These are phyloP conservation scores for Meriones unguiculatus DNA, from an alignment of 2,113 vertebrate species.

Conservation along the genomic window DNA sequence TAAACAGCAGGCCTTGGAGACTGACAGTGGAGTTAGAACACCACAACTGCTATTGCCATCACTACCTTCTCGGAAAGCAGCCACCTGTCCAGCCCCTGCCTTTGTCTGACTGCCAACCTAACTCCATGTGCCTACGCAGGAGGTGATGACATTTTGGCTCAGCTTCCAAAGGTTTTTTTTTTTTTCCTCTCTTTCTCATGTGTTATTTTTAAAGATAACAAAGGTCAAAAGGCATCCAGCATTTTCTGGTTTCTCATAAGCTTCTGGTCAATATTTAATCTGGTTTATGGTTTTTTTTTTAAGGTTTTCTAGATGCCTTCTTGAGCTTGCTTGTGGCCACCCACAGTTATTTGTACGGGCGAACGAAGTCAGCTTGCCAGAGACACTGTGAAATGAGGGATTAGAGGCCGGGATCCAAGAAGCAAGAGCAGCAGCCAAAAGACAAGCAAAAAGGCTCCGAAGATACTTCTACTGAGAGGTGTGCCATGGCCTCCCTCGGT, in stretches of 20 bases:
- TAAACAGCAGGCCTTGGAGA: slow-evolving; percentile 39
- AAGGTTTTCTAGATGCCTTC: slow-evolving; percentile 79
- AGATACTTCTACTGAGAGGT: background rate
- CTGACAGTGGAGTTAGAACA: background rate
- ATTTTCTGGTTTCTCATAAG: slow-evolving; percentile 84
- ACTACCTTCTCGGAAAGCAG: slow-evolving; percentile 61
- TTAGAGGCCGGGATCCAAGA: slow-evolving; percentile 44
- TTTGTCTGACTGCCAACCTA: slow-evolving; percentile 73
- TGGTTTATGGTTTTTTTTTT: slow-evolving; percentile 79
- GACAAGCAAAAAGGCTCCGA: background rate
- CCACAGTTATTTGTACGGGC: slow-evolving; percentile 75
- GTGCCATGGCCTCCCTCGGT: slow-evolving; percentile 91
- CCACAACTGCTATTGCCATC: background rate
- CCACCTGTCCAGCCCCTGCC: slow-evolving; percentile 47
- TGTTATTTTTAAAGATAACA: slow-evolving; percentile 81
- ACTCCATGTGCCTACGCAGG: slow-evolving; percentile 71
- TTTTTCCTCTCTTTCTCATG: slow-evolving; percentile 59
- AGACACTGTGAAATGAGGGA: slow-evolving; percentile 53
- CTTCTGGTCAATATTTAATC: slow-evolving; percentile 86
- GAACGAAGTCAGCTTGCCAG: slow-evolving; percentile 48
- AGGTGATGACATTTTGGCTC: slow-evolving; percentile 78
- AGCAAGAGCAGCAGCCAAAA: slow-evolving; percentile 34
- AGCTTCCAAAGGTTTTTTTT: slow-evolving; percentile 54
- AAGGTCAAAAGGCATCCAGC: slow-evolving; percentile 82
- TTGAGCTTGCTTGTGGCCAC: slow-evolving; percentile 76